Evolutionary conservation across 2,113 vertebrate species (phyloP).

Genomic region (Petromus typicus): DNA sequence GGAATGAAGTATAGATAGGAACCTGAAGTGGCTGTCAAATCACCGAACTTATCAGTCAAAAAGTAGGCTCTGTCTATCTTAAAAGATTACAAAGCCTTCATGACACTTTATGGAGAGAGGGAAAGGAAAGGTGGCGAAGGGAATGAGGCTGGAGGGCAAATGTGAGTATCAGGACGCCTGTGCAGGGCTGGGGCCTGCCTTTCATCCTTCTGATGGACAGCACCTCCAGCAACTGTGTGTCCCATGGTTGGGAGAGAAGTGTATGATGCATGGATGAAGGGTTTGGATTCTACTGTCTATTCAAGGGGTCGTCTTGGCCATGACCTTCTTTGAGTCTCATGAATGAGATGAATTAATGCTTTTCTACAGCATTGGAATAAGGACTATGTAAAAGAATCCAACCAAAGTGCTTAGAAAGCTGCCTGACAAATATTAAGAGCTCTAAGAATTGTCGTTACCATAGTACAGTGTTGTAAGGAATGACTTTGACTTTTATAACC

Average conservation of each 20-base stretch:
- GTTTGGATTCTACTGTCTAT: neutral
- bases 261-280: neutral
- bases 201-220: neutral
- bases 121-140: neutral
- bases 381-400: neutral
- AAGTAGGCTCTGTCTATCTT: neutral
- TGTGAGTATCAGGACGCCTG: neutral
- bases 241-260: neutral
- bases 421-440: neutral
- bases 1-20: neutral
- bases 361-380: neutral
- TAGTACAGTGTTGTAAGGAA: neutral
- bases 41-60: neutral
- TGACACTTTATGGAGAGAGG: neutral
- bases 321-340: neutral
- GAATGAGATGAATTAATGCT: neutral
- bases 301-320: neutral
- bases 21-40: neutral
- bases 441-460: neutral
- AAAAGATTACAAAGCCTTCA: neutral
- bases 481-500: neutral
- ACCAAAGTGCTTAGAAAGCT: neutral
- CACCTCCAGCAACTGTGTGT: neutral
- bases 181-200: neutral
- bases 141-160: neutral